Base-by-base conservation (phyloP, 2,113 vertebrate species). In the Thymallus thymallus region DNA sequence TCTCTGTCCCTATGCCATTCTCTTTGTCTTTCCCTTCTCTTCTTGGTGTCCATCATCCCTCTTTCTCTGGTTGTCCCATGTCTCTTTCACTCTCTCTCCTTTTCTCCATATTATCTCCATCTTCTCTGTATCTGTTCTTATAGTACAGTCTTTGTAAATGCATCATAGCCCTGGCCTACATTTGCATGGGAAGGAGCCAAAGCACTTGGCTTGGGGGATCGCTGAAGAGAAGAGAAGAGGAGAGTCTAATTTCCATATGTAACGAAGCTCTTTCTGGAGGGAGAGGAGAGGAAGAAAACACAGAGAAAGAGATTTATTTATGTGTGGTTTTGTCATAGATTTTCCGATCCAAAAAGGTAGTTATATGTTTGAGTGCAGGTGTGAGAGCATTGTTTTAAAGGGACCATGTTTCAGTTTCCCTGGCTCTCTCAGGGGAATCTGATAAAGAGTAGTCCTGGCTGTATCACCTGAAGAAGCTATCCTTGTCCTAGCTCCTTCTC, bases 221-320 rank as follows among this genome's bases (percentile, higher is more conserved):
- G 67, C 75, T 63, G 71, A 72, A 76, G 64, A 68, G 85, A 83
- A 82, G 80, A 80, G 84, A 75, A 80, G 80, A 80, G 84, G 76
- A 80, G 85, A 84, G 85, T 85, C 81, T 90, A 73, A 91, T 92
- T 91, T 90, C 46, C 90, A 92, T 93, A 74, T 79, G 76, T 85
- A 91, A 93, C 79, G 58, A 91, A 82, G 80, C 69, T 69, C 77
- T 79, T 84, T 82, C 85, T 82, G 78, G 74, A 74, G 73, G 74
- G 77, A 72, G 76, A 83, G 55, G 68, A 41, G 67, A 45, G 75
- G 73, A 77, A 74, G 76, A 85, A 80, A 82, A 72, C 73, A 73
- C 76, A 60, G 73, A 62, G 51, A 79, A 77, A 83, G 78, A 63
- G 78, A 83, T 88, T 85, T 90, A 82, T 88, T 84, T 86, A 74